A percentile compares a stretch with the other conserved stretches of the same genome.
These are phyloP conservation scores for Samia ricini DNA, from an alignment of 1,140 invertebrate species.

Conservation along the genomic window DNA sequence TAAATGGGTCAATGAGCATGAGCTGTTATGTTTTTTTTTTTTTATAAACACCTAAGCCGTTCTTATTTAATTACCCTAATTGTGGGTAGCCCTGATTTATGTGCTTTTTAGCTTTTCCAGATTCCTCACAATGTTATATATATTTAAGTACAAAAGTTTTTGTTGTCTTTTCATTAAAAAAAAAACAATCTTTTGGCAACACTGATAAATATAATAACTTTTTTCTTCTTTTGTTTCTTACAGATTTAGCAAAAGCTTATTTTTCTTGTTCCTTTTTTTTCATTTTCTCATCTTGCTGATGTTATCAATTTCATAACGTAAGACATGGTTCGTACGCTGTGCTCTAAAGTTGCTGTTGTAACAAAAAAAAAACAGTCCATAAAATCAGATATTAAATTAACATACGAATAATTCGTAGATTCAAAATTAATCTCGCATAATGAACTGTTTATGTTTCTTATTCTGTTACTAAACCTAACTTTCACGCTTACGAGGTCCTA, in stretches of 20 bases:
- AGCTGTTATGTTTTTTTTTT: neutral
- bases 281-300: too few relatives aligned
- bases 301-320: too few relatives aligned
- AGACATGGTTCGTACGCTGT: too few relatives aligned
- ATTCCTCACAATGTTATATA: neutral
- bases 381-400: neutral
- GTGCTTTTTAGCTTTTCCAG: neutral
- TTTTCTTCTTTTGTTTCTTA: too few relatives aligned
- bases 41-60: neutral
- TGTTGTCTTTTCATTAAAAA: too few relatives aligned
- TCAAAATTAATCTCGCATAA: slow-evolving; percentile 11
- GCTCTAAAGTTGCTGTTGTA: too few relatives aligned
- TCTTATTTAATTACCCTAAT: neutral
- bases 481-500: slow-evolving; percentile 22
- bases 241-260: too few relatives aligned
- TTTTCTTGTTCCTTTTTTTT: too few relatives aligned
- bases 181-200: too few relatives aligned
- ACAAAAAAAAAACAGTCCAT: too few relatives aligned
- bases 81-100: neutral
- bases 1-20: neutral
- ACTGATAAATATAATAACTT: too few relatives aligned
- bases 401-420: neutral
- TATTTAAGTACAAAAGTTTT: too few relatives aligned
- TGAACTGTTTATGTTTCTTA: slow-evolving; percentile 24
- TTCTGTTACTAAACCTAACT: slow-evolving; percentile 33